These are phyloP conservation scores for Plectropomus leopardus DNA, from an alignment of 2,113 vertebrate genomes.

Conservation along the genomic window DNA sequence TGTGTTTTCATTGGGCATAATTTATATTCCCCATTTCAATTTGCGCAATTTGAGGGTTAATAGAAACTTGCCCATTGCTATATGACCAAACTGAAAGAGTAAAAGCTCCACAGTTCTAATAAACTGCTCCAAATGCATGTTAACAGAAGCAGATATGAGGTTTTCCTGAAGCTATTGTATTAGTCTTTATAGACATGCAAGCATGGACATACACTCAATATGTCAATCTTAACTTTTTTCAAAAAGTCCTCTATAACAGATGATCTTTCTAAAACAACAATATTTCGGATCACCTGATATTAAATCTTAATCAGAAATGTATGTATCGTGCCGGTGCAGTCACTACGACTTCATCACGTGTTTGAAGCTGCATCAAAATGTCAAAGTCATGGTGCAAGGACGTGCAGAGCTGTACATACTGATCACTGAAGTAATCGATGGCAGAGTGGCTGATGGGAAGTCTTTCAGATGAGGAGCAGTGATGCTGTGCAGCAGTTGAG, in stretches of 20 bases:
- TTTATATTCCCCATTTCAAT: too few species aligned
- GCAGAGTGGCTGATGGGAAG: constrained; percentile 27
- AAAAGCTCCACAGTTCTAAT: background rate
- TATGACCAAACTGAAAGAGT: background rate
- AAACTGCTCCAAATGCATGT: background rate
- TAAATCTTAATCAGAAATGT: background rate
- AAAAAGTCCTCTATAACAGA: background rate
- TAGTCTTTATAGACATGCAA: background rate
- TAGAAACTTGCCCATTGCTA: too few species aligned
- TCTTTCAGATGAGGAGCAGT: background rate
- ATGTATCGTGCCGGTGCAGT: background rate
- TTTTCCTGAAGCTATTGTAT: too few species aligned
- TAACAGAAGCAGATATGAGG: background rate
- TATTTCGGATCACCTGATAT: background rate
- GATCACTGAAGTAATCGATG: constrained; percentile 29
- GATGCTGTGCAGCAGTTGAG: background rate
- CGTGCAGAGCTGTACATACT: constrained; percentile 6
- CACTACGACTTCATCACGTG: background rate
- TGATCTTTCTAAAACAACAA: background rate
- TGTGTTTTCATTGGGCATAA: too few species aligned
- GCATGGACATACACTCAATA: background rate
- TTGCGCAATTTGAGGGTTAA: too few species aligned
- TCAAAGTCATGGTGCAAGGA: constrained; percentile 39
- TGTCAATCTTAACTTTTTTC: background rate
- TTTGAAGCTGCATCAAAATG: constrained; percentile 25